Conservation (phyloP, 2,113 vertebrate species). For the Cardinalis cardinalis region DNA sequence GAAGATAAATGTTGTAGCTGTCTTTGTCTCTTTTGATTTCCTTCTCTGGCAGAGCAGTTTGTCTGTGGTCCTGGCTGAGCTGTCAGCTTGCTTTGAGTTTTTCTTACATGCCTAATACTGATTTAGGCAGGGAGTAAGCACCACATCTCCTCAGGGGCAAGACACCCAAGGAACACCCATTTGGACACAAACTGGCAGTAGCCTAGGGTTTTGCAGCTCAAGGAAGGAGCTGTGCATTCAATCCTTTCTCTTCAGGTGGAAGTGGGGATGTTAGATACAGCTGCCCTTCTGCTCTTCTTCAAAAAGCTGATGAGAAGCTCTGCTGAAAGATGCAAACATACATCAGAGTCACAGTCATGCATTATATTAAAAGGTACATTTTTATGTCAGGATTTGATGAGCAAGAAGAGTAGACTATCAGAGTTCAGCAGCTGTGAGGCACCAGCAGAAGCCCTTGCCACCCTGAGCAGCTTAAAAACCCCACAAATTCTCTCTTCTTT, state of each 20-base stretch:
- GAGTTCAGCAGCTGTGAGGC: background rate
- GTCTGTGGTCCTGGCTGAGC: background rate
- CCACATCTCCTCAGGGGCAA: accelerated
- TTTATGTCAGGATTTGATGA: background rate
- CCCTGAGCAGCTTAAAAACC: background rate
- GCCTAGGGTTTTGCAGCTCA: background rate
- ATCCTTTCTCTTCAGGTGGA: background rate
- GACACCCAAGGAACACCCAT: background rate
- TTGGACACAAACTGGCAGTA: background rate
- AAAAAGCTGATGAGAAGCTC: background rate
- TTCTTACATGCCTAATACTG: background rate
- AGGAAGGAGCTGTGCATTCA: background rate
- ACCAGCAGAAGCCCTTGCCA: background rate
- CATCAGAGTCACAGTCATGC: background rate
- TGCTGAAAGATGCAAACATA: background rate
- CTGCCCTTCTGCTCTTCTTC: background rate
- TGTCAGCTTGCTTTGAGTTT: conserved; percentile 1
- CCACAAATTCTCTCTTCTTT: background rate
- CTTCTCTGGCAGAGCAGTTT: background rate
- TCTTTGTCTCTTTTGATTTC: background rate
- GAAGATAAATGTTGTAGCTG: background rate
- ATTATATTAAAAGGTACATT: background rate
- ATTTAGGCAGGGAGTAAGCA: background rate
- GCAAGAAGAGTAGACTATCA: background rate
- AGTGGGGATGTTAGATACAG: background rate